Conservation (phyloP, 2,113 vertebrate species). For the Sakesphorus luctuosus region DNA sequence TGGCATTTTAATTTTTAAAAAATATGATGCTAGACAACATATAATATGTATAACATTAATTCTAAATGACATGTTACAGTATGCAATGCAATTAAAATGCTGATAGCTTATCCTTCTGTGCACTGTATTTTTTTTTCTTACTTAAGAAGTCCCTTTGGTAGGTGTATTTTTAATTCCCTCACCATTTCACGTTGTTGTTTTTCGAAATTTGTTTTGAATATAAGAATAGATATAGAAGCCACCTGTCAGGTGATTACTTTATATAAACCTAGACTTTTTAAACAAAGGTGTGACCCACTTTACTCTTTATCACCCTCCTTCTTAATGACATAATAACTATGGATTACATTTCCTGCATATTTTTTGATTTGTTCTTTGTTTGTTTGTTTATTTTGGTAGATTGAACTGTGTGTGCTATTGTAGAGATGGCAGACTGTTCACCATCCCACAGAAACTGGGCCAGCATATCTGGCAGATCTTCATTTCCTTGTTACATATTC, state of each 20-base stretch:
- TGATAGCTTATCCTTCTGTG: background rate
- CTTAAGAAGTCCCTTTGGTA: background rate
- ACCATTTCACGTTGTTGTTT: background rate
- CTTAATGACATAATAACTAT: background rate
- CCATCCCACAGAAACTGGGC: background rate
- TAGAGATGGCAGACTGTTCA: background rate
- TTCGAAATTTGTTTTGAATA: background rate
- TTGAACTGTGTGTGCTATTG: background rate
- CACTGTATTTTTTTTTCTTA: background rate
- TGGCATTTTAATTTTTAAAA: background rate
- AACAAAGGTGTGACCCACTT: background rate
- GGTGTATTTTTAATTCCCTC: background rate
- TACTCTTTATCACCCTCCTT: background rate
- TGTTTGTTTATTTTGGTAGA: background rate
- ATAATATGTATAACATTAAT: background rate
- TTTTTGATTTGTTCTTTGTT: background rate
- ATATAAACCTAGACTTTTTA: background rate
- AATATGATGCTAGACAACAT: background rate
- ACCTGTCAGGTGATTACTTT: background rate
- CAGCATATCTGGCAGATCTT: background rate
- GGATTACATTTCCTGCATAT: background rate
- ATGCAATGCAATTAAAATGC: background rate
- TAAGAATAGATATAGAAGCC: background rate
- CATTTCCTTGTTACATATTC: background rate
- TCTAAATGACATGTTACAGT: background rate